Percentiles rank a stretch among this genome's conserved stretches.
Evolutionary conservation across 2,113 vertebrate genomes (phyloP).

Genomic region (Xerus inauris): DNA sequence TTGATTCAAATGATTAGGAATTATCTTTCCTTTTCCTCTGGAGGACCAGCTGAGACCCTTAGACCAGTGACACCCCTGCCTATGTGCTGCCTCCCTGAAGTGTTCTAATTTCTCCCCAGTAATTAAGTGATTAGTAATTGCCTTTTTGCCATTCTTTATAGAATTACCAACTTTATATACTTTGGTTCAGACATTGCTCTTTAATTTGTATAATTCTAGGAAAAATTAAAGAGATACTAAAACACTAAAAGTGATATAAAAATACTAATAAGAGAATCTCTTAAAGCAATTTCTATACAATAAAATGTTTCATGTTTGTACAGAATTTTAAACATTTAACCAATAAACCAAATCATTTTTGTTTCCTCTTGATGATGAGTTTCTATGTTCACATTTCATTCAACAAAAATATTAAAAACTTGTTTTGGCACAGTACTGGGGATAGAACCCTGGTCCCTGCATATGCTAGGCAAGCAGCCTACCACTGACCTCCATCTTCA

Average conservation of each 20-base stretch:
- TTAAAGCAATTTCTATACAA: constrained; percentile 26
- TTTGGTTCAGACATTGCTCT: not conserved
- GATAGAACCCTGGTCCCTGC: not conserved
- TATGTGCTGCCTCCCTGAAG: constrained; percentile 57
- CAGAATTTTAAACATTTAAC: not conserved
- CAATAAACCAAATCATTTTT: not conserved
- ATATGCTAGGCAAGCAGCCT: not conserved
- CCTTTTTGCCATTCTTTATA: constrained; percentile 54
- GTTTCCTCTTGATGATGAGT: not conserved
- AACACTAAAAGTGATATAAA: not conserved
- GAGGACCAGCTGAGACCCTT: constrained; percentile 23
- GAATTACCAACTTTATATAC: not conserved
- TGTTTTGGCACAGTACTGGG: not conserved
- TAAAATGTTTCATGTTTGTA: constrained; percentile 9
- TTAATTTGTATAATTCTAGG: not conserved
- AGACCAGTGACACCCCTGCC: constrained; percentile 36
- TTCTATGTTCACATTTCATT: not conserved
- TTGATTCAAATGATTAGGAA: not conserved
- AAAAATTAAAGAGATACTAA: not conserved
- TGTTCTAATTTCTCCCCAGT: constrained; percentile 32
- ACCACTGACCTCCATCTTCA: not conserved
- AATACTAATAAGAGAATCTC: not conserved
- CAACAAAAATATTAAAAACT: not conserved
- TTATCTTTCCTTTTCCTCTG: not conserved
- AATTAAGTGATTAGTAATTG: constrained; percentile 14